phyloP scores from a whole-genome alignment of 1,140 invertebrate species.

The Aphidius ervi region DNA sequence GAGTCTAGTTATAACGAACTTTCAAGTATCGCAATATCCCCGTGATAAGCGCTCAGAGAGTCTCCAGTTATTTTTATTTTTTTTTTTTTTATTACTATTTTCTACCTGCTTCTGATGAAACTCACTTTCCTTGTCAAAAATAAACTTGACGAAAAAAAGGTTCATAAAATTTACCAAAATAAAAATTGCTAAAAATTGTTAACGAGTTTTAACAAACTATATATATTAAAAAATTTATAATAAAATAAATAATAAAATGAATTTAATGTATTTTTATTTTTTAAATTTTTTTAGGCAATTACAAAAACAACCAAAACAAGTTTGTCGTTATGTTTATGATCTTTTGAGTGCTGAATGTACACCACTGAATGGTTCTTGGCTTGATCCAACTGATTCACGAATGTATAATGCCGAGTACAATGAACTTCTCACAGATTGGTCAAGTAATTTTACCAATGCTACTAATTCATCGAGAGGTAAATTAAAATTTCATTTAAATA shows the following conservation, averaged over 20 bases:
- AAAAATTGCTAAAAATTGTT: too few relatives aligned
- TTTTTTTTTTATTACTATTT: constrained; percentile 26
- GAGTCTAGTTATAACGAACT: constrained; percentile 4
- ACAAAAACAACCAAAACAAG: constrained; percentile 60
- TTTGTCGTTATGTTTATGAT: constrained; percentile 64
- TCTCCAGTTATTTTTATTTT: constrained; percentile 17
- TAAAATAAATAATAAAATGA: too few relatives aligned
- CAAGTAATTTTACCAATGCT: constrained; percentile 43
- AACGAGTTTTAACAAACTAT: too few relatives aligned
- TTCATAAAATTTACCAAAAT: background rate
- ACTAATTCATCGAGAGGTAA: constrained; percentile 40
- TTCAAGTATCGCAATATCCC: constrained; percentile 16
- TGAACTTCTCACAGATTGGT: constrained; percentile 43
- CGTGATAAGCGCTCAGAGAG: constrained; percentile 8
- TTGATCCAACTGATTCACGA: constrained; percentile 41
- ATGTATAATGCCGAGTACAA: constrained; percentile 45
- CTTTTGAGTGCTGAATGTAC: constrained; percentile 60
- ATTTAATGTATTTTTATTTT: constrained; percentile 20
- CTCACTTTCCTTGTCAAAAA: background rate
- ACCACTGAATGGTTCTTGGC: constrained; percentile 53
- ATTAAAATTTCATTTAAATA: background rate
- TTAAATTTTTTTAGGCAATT: constrained; percentile 57
- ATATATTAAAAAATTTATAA: background rate
- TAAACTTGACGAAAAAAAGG: background rate
- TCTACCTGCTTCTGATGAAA: too few relatives aligned